phyloP scores from a whole-genome alignment of 2,797 vertebrate genomes.

The Hybognathus amarus region DNA sequence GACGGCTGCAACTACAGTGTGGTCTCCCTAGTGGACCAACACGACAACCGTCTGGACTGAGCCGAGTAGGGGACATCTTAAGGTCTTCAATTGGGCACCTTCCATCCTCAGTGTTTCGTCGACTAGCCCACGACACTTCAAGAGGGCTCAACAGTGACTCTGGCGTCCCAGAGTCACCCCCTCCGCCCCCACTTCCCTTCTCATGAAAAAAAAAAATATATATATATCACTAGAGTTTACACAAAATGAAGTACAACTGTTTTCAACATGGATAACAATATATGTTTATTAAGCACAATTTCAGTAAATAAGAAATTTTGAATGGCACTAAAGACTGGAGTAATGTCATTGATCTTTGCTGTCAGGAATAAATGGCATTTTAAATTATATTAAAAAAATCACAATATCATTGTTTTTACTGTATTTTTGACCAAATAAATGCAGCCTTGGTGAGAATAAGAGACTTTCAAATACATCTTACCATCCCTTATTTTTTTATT shows the following conservation, averaged over 20 bases:
- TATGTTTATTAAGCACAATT: too few species aligned
- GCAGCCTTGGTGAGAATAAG: background rate
- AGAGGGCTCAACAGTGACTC: too few species aligned
- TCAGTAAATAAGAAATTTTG: background rate
- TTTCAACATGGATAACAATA: background rate
- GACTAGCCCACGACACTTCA: too few species aligned
- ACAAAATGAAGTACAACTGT: background rate
- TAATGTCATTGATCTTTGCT: background rate
- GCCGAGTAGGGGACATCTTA: too few species aligned
- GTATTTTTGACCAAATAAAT: slow-evolving; percentile 1
- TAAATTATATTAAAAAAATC: background rate
- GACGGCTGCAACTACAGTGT: too few species aligned
- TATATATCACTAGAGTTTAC: background rate
- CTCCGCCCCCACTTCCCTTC: too few species aligned
- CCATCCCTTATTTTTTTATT: too few species aligned
- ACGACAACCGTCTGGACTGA: too few species aligned
- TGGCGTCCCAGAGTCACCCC: too few species aligned
- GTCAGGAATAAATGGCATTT: background rate
- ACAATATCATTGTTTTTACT: background rate
- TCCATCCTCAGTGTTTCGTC: too few species aligned
- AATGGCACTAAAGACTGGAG: background rate
- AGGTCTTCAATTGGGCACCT: too few species aligned
- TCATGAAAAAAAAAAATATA: background rate
- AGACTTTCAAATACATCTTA: background rate
- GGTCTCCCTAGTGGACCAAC: too few species aligned